phyloP scores from a whole-genome alignment of 1,140 invertebrate genomes.

The Ptiloglossa arizonensis region DNA sequence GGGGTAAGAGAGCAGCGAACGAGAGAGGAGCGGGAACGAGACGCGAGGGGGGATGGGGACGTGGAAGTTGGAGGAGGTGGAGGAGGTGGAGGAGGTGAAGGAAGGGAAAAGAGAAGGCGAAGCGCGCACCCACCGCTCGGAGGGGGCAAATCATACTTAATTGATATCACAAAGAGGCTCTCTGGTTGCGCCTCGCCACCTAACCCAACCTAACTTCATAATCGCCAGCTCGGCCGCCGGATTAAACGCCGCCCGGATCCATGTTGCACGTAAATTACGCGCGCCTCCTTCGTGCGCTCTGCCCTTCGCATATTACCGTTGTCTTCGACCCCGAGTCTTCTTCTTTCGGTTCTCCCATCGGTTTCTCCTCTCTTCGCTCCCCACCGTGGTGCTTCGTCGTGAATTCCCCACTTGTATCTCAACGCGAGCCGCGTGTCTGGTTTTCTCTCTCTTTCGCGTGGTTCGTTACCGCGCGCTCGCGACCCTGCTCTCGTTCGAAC shows the following conservation, averaged over 20 bases:
- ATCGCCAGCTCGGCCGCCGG: constrained; percentile 69
- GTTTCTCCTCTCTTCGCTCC: constrained; percentile 15
- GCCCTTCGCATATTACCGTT: constrained; percentile 72
- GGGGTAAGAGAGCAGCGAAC: constrained; percentile 46
- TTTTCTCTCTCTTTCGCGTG: constrained; percentile 20
- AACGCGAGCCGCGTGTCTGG: no score
- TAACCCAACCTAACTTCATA: constrained; percentile 74
- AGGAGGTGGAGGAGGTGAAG: constrained; percentile 11
- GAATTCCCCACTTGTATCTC: constrained; percentile 9
- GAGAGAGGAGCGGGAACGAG: background rate
- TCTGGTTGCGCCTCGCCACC: constrained; percentile 62
- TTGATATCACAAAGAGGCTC: constrained; percentile 77
- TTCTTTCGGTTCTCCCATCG: constrained; percentile 37
- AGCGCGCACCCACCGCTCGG: constrained; percentile 20
- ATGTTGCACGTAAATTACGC: constrained; percentile 77
- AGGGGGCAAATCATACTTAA: constrained; percentile 77
- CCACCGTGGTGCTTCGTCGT: constrained; percentile 23
- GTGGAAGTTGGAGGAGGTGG: constrained; percentile 34
- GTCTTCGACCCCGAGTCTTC: constrained; percentile 63
- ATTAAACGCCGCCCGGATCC: constrained; percentile 74
- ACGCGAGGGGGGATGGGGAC: no score
- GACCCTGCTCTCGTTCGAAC: constrained; percentile 15
- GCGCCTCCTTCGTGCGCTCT: constrained; percentile 59
- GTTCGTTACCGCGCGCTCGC: background rate
- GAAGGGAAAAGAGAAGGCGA: background rate